A percentile compares a stretch with the other conserved stretches of the same genome.
Conservation (phyloP, 2,888 invertebrate species). For the Nineta flava region DNA sequence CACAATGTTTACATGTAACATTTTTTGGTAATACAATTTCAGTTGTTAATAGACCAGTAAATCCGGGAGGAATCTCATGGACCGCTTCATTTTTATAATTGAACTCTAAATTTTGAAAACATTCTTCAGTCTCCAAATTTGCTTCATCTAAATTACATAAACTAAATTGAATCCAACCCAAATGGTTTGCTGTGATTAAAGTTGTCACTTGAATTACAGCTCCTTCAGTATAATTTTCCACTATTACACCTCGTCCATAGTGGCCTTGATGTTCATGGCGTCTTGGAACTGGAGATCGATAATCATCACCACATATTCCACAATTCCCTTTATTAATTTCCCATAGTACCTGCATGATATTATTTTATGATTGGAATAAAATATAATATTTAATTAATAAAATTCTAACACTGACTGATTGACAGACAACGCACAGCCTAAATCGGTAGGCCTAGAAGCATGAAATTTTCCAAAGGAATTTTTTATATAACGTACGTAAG, state of each 20-base stretch:
- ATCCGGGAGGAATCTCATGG: conserved; percentile 15
- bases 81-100: conserved; percentile 20
- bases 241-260: conserved; percentile 32
- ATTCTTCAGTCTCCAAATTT: conserved; percentile 27
- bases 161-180: conserved; percentile 24
- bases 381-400: not conserved
- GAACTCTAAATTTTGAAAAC: conserved; percentile 22
- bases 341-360: conserved; percentile 25
- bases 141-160: conserved; percentile 24
- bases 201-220: conserved; percentile 18
- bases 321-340: conserved; percentile 29
- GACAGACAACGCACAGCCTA: too few relatives aligned
- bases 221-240: conserved; percentile 22
- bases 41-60: conserved; percentile 15
- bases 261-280: conserved; percentile 36
- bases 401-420: too few relatives aligned
- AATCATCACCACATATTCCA: conserved; percentile 38
- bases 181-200: conserved; percentile 23
- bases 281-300: conserved; percentile 26
- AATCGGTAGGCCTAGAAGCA: too few relatives aligned
- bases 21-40: conserved; percentile 23
- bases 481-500: too few relatives aligned
- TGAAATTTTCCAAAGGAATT: too few relatives aligned
- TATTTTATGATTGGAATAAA: not conserved
- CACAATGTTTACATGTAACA: conserved; percentile 29